Evolutionary conservation across 2,797 vertebrate species (phyloP).

Genomic region (Onychomys arenicola): DNA sequence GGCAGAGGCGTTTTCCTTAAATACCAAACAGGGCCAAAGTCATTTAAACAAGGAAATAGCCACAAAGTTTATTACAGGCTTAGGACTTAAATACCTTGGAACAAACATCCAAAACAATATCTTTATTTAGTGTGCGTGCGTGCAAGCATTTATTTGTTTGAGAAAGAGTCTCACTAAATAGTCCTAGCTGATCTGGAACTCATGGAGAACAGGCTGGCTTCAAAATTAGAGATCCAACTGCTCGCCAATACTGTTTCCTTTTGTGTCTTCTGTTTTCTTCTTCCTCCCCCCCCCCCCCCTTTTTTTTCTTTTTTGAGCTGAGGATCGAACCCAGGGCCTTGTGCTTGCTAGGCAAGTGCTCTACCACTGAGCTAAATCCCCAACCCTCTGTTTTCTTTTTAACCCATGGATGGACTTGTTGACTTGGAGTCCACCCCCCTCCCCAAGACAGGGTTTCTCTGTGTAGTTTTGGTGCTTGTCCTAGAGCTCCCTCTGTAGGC

Average conservation of each 20-base stretch:
- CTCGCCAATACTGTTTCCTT: conserved; percentile 4
- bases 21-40: neutral
- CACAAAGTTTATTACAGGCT: neutral
- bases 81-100: neutral
- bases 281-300: too few species aligned
- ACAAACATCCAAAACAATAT: neutral
- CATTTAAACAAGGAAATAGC: conserved; percentile 24
- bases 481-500: neutral
- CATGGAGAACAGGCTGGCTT: neutral
- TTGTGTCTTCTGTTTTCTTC: neutral
- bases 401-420: conserved; percentile 11
- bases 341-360: too few species aligned
- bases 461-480: neutral
- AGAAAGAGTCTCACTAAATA: neutral
- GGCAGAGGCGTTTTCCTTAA: neutral
- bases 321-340: too few species aligned
- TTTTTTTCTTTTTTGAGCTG: too few species aligned
- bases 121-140: neutral
- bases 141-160: neutral
- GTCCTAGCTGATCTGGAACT: neutral
- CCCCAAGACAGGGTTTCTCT: neutral
- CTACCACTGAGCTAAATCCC: too few species aligned
- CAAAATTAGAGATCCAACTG: neutral
- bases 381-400: conserved; percentile 30
- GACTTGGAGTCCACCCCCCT: neutral